These are phyloP conservation scores for Pheosia gnoma DNA, from an alignment of 2,888 invertebrate genomes.

Conservation along the genomic window DNA sequence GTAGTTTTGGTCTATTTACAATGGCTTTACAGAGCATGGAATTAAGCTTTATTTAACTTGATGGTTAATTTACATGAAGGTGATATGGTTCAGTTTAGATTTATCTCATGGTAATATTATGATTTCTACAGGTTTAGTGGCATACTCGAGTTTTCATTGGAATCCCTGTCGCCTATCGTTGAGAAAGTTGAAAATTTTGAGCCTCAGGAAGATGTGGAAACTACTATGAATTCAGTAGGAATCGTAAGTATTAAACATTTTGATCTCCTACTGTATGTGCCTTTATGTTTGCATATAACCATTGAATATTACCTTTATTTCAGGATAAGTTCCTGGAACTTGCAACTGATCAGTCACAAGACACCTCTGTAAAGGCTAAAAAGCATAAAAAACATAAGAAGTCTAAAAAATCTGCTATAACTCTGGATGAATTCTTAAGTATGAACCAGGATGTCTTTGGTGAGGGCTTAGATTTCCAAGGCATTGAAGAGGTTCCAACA, in stretches of 20 bases:
- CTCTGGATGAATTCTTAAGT: conserved; percentile 76
- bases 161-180: conserved; percentile 71
- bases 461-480: conserved; percentile 74
- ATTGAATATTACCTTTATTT: conserved; percentile 31
- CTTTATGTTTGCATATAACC: not conserved
- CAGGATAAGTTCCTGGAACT: conserved; percentile 72
- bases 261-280: not conserved
- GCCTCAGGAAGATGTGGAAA: conserved; percentile 39
- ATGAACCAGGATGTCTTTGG: conserved; percentile 81
- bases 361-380: conserved; percentile 60
- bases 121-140: conserved; percentile 54
- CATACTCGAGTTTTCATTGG: conserved; percentile 69
- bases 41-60: too few relatives aligned
- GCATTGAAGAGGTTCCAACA: conserved; percentile 77
- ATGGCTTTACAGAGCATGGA: too few relatives aligned
- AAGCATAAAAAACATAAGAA: conserved; percentile 79
- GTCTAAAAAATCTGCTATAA: conserved; percentile 74
- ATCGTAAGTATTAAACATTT: conserved; percentile 53
- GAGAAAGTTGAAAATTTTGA: conserved; percentile 65
- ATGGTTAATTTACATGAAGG: conserved; percentile 1
- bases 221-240: conserved; percentile 50
- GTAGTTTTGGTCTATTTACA: too few relatives aligned
- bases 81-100: not conserved
- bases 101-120: not conserved
- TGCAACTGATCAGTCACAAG: conserved; percentile 60